A percentile compares a stretch with the other conserved stretches of the same genome.
These are phyloP conservation scores for Petromus typicus DNA, from an alignment of 2,113 vertebrate species.

Conservation along the genomic window DNA sequence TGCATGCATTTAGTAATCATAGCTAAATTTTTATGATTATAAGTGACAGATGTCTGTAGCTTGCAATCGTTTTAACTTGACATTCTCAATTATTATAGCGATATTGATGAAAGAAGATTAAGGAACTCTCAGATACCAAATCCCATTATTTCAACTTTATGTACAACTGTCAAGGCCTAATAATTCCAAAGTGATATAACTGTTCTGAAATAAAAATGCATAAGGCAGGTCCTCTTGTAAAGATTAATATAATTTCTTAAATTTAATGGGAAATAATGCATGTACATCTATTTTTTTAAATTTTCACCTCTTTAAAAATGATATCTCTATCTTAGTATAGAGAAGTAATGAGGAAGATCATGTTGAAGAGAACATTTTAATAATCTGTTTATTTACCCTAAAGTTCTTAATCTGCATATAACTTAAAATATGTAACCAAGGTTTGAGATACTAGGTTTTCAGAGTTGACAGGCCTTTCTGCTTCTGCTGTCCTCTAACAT, in stretches of 20 bases:
- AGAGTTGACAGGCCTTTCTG: not conserved
- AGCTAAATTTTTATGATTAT: constrained; percentile 76
- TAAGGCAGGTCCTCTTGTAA: constrained; percentile 72
- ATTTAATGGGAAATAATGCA: constrained; percentile 69
- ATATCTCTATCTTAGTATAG: not conserved
- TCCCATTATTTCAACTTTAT: constrained; percentile 85
- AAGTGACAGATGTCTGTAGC: constrained; percentile 84
- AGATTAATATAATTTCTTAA: constrained; percentile 74
- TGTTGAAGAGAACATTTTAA: constrained; percentile 45
- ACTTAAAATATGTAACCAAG: constrained; percentile 49
- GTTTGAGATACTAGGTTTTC: not conserved
- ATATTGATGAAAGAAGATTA: constrained; percentile 84
- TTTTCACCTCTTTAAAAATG: constrained; percentile 70
- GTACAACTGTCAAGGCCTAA: constrained; percentile 82
- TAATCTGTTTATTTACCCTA: constrained; percentile 38
- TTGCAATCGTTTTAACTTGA: constrained; percentile 82
- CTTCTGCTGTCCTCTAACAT: constrained; percentile 66
- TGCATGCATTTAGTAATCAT: constrained; percentile 74
- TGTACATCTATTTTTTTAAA: constrained; percentile 68
- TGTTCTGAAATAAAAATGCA: constrained; percentile 72
- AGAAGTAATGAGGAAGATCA: constrained; percentile 32
- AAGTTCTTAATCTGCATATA: not conserved
- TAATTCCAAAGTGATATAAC: constrained; percentile 76
- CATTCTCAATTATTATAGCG: constrained; percentile 84
- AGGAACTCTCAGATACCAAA: constrained; percentile 81